A percentile compares a stretch with the other conserved stretches of the same genome.
phyloP scores from a whole-genome alignment of 2,888 invertebrate species.

The Mayetiola destructor region DNA sequence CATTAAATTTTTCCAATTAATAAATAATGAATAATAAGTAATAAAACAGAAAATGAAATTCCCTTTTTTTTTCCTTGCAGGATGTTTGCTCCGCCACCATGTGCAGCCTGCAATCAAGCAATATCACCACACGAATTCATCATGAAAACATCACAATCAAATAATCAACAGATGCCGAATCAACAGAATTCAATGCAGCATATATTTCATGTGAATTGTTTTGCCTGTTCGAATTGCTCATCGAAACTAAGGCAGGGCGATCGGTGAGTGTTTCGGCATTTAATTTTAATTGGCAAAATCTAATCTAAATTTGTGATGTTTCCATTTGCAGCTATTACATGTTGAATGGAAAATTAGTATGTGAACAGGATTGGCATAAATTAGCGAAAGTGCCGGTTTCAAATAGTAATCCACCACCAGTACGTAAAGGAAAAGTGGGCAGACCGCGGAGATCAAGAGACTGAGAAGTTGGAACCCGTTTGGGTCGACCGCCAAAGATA shows the following conservation, averaged over 20 bases:
- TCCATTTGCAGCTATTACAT: slow-evolving; percentile 57
- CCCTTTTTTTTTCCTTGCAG: slow-evolving; percentile 39
- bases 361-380: slow-evolving; percentile 93
- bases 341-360: slow-evolving; percentile 77
- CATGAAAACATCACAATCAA: slow-evolving; percentile 46
- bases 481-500: slow-evolving; percentile 24
- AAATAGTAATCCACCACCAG: slow-evolving; percentile 46
- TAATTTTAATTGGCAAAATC: too few relatives aligned
- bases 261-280: slow-evolving; percentile 41
- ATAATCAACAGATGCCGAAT: slow-evolving; percentile 36
- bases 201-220: slow-evolving; percentile 92
- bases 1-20: too few relatives aligned
- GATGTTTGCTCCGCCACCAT: slow-evolving; percentile 84
- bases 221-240: slow-evolving; percentile 87
- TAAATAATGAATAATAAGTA: too few relatives aligned
- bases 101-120: slow-evolving; percentile 80
- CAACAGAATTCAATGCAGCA: slow-evolving; percentile 41
- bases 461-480: slow-evolving; percentile 44
- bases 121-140: slow-evolving; percentile 90
- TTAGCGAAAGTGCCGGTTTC: slow-evolving; percentile 59
- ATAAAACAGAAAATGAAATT: neutral
- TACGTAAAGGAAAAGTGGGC: slow-evolving; percentile 73
- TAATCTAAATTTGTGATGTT: neutral
- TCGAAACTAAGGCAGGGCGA: slow-evolving; percentile 80
- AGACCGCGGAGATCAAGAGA: slow-evolving; percentile 78